phyloP scores from a whole-genome alignment of 2,888 invertebrate genomes.

The Eledone cirrhosa region DNA sequence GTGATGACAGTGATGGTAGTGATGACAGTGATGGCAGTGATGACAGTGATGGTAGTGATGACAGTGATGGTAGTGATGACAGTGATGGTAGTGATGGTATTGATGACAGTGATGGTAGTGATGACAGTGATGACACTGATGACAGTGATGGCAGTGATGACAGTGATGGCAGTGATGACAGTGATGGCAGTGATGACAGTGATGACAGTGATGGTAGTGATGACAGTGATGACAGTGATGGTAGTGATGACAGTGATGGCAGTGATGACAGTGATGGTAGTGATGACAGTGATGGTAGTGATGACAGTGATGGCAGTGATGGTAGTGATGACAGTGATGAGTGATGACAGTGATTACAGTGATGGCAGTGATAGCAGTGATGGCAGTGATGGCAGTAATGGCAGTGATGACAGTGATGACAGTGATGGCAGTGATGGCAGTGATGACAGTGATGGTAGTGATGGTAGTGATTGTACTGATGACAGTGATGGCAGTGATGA shows the following conservation, averaged over 20 bases:
- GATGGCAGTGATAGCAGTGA: too few species aligned
- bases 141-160: conserved; percentile 28
- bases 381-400: conserved; percentile 30
- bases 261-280: conserved; percentile 22
- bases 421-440: conserved; percentile 13
- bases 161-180: conserved; percentile 23
- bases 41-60: conserved; percentile 11
- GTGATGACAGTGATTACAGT: too few species aligned
- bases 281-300: conserved; percentile 4
- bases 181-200: conserved; percentile 19
- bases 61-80: conserved; percentile 23
- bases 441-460: not conserved
- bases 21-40: not conserved
- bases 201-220: conserved; percentile 25
- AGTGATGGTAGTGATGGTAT: conserved; percentile 28
- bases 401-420: conserved; percentile 28
- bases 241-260: conserved; percentile 25
- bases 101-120: too few species aligned
- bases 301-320: not conserved
- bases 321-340: too few species aligned
- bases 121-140: too few species aligned
- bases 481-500: conserved; percentile 21
- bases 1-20: too few species aligned
- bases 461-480: too few species aligned
- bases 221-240: conserved; percentile 19